Evolutionary conservation across 2,113 vertebrate species (phyloP), one percentile per base, ranked within the genome.

Genomic region (Andinoacara biseriatus): DNA sequence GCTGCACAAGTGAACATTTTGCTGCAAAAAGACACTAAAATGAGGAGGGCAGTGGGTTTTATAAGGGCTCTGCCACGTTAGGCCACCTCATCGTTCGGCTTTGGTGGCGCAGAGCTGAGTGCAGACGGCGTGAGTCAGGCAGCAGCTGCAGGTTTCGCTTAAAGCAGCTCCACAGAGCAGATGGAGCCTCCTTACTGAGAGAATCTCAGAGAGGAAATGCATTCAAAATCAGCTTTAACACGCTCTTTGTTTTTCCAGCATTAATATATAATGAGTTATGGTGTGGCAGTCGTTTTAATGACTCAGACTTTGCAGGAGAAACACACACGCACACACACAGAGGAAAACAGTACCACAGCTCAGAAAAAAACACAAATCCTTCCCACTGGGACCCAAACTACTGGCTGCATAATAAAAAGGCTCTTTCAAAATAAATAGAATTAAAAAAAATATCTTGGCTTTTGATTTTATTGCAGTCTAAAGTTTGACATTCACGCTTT

Each of bases 101-200:
- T 11, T 29, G 57, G 18, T 72, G 67, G 67, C 26, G 67, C 67
- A 72, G 6, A 54, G 67, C 67, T 40, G 74, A 13, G 33, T 17
- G 74, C 40, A 31, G 18, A 60, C 43, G 40, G 35, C 20, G 56
- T 29, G 35, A 58, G 35, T 26, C 56, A 76, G 74, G 22, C 67
- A 72, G 35, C 74, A 76, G 74, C 22, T 76, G 56, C n/a, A 76
- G 59, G 57, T 40, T 72, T 72, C 67, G 52, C 20, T 33, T 33
- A 31, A 31, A 33, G 26, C 67, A 72, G 26, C 10, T 72, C 67
- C 18, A n/a, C 67, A 24, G 46, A 52, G 65, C 46, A 72, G 26
- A 72, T 54, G 46, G 43, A 72, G 67, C 46, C 43, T 72, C 10
- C 20, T 26, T 52, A 9, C 18, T 18, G 43, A 69, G 65, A 52